A percentile compares a stretch with the other conserved stretches of the same genome.
These are phyloP conservation scores for Pristionchus japonicus DNA, from an alignment of 2,888 invertebrate species.

Conservation along the genomic window DNA sequence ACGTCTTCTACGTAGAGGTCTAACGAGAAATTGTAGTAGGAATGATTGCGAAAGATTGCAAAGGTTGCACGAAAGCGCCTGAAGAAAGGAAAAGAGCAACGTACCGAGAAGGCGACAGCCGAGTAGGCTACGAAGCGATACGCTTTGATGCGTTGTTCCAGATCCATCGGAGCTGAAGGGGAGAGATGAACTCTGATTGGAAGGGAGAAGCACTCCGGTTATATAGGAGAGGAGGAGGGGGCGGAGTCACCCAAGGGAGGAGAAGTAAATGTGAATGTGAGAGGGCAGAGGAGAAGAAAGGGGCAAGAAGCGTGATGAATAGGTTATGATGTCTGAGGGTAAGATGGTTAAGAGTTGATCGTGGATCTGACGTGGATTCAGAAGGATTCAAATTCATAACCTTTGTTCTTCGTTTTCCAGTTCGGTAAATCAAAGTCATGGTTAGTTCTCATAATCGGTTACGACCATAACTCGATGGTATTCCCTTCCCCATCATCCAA, in stretches of 20 bases:
- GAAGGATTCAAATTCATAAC: neutral
- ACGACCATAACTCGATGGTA: neutral
- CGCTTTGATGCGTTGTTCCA: slow-evolving; percentile 57
- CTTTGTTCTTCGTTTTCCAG: neutral
- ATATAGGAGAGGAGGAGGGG: neutral
- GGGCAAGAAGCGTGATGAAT: neutral
- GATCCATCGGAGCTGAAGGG: slow-evolving; percentile 51
- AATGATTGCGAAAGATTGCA: neutral
- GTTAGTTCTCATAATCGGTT: slow-evolving; percentile 14
- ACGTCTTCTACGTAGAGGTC: no score
- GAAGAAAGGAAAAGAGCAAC: neutral
- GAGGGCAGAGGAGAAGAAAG: neutral
- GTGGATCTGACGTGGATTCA: no score
- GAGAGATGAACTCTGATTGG: slow-evolving; percentile 36
- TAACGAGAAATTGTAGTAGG: neutral
- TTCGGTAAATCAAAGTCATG: neutral
- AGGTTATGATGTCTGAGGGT: no score
- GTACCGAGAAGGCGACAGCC: slow-evolving; percentile 54
- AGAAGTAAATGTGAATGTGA: neutral
- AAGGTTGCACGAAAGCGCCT: no score
- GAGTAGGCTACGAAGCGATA: slow-evolving; percentile 60
- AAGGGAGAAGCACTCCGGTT: neutral
- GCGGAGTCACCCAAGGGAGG: neutral
- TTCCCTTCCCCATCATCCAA: neutral
- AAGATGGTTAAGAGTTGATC: no score